Percentiles rank a stretch among this genome's conserved stretches.
Evolutionary conservation across 2,113 vertebrate species (phyloP).

Genomic region (Mustela lutreola): DNA sequence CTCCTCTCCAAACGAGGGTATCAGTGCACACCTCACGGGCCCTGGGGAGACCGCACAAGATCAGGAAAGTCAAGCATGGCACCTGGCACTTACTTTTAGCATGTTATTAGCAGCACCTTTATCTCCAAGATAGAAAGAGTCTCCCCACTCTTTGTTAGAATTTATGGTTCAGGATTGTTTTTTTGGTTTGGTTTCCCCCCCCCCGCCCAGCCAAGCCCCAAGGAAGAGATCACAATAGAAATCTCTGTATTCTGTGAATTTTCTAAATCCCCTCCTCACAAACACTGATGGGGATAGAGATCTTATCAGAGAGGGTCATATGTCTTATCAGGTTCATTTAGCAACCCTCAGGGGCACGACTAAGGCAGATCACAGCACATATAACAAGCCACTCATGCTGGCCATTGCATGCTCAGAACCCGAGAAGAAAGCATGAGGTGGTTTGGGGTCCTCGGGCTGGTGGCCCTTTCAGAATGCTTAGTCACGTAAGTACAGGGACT

Average conservation of each 20-base stretch:
- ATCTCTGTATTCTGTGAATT: conserved; percentile 41
- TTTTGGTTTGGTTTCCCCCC: neutral
- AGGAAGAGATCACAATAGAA: neutral
- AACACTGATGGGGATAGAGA: neutral
- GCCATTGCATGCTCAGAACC: accelerated
- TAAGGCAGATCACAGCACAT: neutral
- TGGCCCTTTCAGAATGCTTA: conserved; percentile 80
- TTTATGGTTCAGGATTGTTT: neutral
- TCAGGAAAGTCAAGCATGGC: neutral
- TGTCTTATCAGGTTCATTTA: conserved; percentile 76
- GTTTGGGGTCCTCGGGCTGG: conserved; percentile 80
- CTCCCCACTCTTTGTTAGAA: neutral
- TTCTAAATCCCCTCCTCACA: neutral
- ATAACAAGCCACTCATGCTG: conserved; percentile 37
- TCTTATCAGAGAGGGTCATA: conserved; percentile 38
- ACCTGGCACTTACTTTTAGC: neutral
- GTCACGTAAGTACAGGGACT: conserved; percentile 80
- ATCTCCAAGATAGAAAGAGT: neutral
- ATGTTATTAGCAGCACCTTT: neutral
- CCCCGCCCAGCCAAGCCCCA: neutral
- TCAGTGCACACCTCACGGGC: accelerated
- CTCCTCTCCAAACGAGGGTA: neutral
- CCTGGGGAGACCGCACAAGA: neutral
- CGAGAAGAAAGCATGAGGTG: conserved; percentile 81
- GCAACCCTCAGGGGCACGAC: neutral